Conservation (phyloP, 2,888 invertebrate species). For the Brassicogethes aeneus region DNA sequence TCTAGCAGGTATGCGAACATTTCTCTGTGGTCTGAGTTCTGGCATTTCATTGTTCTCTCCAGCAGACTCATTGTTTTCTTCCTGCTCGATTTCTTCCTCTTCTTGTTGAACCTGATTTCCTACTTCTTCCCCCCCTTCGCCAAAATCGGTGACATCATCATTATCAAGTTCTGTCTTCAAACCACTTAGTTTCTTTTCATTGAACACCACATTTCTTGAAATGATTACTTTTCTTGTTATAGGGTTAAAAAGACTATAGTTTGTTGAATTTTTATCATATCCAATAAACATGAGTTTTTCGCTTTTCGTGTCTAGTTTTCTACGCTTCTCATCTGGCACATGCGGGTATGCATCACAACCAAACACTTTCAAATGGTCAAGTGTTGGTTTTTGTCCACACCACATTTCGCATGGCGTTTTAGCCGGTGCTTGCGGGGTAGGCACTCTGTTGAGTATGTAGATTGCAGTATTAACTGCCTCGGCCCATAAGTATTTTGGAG, state of each 20-base stretch:
- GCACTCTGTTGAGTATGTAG: too few relatives aligned
- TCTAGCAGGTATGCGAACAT: background rate
- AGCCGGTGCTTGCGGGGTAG: too few relatives aligned
- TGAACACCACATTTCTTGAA: background rate
- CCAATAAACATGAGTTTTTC: background rate
- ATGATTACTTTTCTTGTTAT: background rate
- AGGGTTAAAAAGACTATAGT: background rate
- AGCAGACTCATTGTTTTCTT: background rate
- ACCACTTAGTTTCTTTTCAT: background rate
- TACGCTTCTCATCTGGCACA: too few relatives aligned
- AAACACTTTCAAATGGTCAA: background rate
- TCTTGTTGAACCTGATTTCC: too few relatives aligned
- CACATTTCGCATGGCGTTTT: too few relatives aligned
- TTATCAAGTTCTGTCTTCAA: background rate
- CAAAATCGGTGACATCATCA: background rate
- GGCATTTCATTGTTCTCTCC: background rate
- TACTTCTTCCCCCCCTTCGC: background rate
- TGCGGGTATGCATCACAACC: background rate
- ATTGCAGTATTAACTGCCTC: too few relatives aligned
- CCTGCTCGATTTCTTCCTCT: background rate
- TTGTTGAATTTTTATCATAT: background rate
- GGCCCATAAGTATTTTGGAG: too few relatives aligned
- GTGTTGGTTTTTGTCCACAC: too few relatives aligned
- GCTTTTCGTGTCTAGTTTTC: background rate
- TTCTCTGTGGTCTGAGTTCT: background rate